A percentile compares a stretch with the other conserved stretches of the same genome.
phyloP scores from a whole-genome alignment of 2,888 invertebrate species.

The Cecidostiba fungosa region DNA sequence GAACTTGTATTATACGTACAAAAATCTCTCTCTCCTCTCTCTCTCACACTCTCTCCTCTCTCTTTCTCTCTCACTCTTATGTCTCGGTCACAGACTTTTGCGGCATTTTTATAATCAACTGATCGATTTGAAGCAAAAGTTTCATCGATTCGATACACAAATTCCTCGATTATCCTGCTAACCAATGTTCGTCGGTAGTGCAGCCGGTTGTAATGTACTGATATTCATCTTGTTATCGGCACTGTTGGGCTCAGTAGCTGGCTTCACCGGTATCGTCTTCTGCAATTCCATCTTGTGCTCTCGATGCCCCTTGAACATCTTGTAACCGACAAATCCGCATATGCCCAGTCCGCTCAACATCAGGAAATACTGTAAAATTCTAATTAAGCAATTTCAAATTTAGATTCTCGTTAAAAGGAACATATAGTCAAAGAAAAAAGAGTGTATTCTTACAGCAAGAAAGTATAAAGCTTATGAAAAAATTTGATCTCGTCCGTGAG shows the following conservation, averaged over 20 bases:
- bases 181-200: background rate
- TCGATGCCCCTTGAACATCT: background rate
- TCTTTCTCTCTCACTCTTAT: too few relatives aligned
- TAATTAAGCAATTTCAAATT: background rate
- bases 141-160: background rate
- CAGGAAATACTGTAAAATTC: background rate
- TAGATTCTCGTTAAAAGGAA: background rate
- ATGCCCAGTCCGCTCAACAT: background rate
- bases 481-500: conserved; percentile 71
- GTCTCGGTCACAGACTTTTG: background rate
- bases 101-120: too few relatives aligned
- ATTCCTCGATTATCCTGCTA: background rate
- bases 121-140: too few relatives aligned
- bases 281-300: background rate
- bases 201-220: background rate
- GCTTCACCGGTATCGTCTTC: background rate
- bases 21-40: too few relatives aligned
- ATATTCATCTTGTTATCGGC: background rate
- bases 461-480: conserved; percentile 43
- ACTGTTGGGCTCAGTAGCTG: background rate
- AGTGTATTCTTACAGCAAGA: background rate
- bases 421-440: too few relatives aligned
- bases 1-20: too few relatives aligned
- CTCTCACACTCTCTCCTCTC: too few relatives aligned
- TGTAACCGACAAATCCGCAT: background rate